Conservation (phyloP, 1,140 invertebrate species). For the Sarcophaga bullata region DNA sequence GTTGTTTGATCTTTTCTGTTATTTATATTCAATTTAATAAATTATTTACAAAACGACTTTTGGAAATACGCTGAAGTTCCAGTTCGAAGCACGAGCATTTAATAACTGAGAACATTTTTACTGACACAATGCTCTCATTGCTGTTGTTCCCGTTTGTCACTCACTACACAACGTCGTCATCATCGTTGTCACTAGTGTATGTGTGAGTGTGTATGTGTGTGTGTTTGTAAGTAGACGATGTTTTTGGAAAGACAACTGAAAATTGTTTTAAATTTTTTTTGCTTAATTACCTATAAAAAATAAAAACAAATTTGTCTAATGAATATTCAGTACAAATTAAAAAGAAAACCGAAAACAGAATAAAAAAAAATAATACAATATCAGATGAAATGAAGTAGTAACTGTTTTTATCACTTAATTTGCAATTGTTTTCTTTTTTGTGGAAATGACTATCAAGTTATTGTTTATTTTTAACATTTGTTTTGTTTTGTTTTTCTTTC, state of each 20-base stretch:
- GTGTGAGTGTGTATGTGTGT: too few species aligned
- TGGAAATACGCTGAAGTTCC: slow-evolving; percentile 21
- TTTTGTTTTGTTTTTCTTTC: too few species aligned
- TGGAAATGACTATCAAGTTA: too few species aligned
- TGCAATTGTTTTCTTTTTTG: too few species aligned
- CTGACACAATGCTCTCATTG: slow-evolving; percentile 25
- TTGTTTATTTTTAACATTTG: too few species aligned
- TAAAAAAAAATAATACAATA: neutral
- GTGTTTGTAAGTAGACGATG: neutral
- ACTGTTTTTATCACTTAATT: neutral
- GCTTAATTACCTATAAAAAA: neutral
- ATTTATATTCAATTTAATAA: neutral
- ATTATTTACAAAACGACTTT: neutral
- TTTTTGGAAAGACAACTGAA: slow-evolving; percentile 6
- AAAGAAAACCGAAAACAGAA: neutral
- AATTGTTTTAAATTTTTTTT: slow-evolving; percentile 12
- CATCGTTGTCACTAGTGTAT: neutral
- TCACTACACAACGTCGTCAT: neutral
- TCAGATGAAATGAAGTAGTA: neutral
- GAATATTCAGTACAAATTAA: neutral
- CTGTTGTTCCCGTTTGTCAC: neutral
- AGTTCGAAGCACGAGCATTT: slow-evolving; percentile 19
- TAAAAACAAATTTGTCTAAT: slow-evolving; percentile 12
- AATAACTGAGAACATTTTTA: slow-evolving; percentile 32
- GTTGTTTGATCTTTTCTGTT: neutral